Percentiles rank a stretch among this genome's conserved stretches.
Evolutionary conservation across 2,888 invertebrate species (phyloP).

Genomic region (Nomada flava): DNA sequence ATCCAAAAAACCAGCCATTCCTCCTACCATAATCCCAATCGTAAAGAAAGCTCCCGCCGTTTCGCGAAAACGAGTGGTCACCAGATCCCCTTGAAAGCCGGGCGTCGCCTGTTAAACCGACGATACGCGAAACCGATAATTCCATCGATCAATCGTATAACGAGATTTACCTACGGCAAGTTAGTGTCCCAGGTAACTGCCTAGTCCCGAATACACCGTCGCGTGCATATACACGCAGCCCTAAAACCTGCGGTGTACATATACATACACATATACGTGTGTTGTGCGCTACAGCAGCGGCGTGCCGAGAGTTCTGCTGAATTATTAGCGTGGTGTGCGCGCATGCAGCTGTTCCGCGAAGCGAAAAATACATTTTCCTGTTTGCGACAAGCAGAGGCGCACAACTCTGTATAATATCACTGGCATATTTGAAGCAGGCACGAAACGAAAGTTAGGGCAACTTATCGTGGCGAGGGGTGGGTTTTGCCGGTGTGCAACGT

Average conservation of each 20-base stretch:
- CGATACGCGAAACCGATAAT: constrained; percentile 43
- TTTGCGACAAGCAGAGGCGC: constrained; percentile 21
- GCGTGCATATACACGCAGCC: neutral
- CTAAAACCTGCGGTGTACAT: neutral
- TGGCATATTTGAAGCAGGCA: constrained; percentile 13
- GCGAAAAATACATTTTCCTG: constrained; percentile 35
- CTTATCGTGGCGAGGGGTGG: constrained; percentile 29
- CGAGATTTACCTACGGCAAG: constrained; percentile 44
- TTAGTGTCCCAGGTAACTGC: constrained; percentile 37
- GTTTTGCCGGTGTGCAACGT: neutral
- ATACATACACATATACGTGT: neutral
- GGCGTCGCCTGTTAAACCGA: constrained; percentile 23
- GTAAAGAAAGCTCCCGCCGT: neutral
- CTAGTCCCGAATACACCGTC: neutral
- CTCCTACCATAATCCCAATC: neutral
- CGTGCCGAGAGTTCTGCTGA: constrained; percentile 21
- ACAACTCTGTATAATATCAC: constrained; percentile 16
- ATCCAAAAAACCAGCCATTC: neutral
- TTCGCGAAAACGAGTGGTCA: neutral
- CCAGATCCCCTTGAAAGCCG: constrained; percentile 10
- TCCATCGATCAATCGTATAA: constrained; percentile 56
- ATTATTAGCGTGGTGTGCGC: constrained; percentile 29
- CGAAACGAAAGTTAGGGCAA: constrained; percentile 37
- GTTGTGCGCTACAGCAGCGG: neutral
- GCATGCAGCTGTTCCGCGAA: constrained; percentile 30